A percentile compares a stretch with the other conserved stretches of the same genome.
Evolutionary conservation across 1,140 invertebrate genomes (phyloP).

Genomic region (Propsilocerus akamusi): DNA sequence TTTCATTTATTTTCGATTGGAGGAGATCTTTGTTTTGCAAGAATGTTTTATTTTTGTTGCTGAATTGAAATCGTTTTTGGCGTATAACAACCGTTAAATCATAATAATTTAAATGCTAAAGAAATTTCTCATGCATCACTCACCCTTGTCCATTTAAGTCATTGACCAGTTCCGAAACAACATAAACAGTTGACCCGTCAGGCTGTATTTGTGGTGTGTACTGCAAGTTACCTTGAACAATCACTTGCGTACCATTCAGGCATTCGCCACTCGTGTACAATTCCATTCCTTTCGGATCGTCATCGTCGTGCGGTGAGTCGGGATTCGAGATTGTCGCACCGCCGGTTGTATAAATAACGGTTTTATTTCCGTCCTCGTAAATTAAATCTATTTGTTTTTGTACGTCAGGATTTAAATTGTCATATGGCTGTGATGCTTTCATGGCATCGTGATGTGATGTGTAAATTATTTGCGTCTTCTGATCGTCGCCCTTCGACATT

Average conservation of each 20-base stretch:
- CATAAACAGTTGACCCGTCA: neutral
- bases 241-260: neutral
- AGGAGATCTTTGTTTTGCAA: too few relatives aligned
- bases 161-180: neutral
- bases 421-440: slow-evolving; percentile 10
- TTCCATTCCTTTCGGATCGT: slow-evolving; percentile 27
- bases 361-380: slow-evolving; percentile 63
- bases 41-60: too few relatives aligned
- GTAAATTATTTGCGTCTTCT: slow-evolving; percentile 30
- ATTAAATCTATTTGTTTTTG: slow-evolving; percentile 56
- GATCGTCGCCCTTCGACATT: slow-evolving; percentile 27
- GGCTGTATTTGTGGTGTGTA: neutral
- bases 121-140: too few relatives aligned
- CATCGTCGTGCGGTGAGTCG: slow-evolving; percentile 17
- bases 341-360: slow-evolving; percentile 57
- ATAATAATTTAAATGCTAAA: too few relatives aligned
- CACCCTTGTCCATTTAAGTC: neutral
- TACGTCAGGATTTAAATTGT: slow-evolving; percentile 24
- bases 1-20: too few relatives aligned
- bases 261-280: slow-evolving; percentile 26
- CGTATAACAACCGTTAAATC: too few relatives aligned
- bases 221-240: neutral
- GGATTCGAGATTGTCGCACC: slow-evolving; percentile 9
- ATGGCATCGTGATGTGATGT: slow-evolving; percentile 29
- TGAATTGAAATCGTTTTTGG: too few relatives aligned